Percentiles rank a stretch among this genome's conserved stretches.
Conservation (phyloP, 1,140 invertebrate genomes). For the Drosophila fuyamai region DNA sequence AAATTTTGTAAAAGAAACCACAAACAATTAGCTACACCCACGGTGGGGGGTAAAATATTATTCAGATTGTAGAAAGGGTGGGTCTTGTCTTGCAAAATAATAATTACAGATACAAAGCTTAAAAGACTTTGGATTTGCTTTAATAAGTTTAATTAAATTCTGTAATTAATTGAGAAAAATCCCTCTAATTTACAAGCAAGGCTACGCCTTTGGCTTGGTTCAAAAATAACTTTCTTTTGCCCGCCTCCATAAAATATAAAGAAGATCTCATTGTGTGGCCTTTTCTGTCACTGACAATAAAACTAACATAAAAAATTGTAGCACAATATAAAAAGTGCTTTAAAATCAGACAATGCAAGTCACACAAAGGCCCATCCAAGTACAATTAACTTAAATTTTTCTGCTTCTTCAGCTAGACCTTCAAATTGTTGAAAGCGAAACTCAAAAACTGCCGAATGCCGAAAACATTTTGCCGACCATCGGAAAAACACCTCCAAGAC, state of each 20-base stretch:
- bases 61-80: background rate
- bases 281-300: slow-evolving; percentile 55
- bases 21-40: slow-evolving; percentile 49
- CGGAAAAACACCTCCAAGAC: slow-evolving; percentile 33
- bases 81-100: background rate
- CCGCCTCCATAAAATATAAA: slow-evolving; percentile 37
- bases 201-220: slow-evolving; percentile 26
- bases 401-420: slow-evolving; percentile 55
- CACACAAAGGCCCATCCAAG: slow-evolving; percentile 42
- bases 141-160: background rate
- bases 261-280: slow-evolving; percentile 58
- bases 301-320: slow-evolving; percentile 50
- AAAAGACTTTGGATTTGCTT: background rate
- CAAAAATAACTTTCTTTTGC: slow-evolving; percentile 64
- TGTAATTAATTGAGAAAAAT: background rate
- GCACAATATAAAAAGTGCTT: slow-evolving; percentile 44
- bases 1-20: slow-evolving; percentile 34
- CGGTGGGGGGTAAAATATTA: background rate
- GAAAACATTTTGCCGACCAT: slow-evolving; percentile 54
- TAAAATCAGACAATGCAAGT: slow-evolving; percentile 42
- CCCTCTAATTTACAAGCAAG: slow-evolving; percentile 8
- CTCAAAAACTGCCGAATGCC: slow-evolving; percentile 25
- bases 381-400: slow-evolving; percentile 48
- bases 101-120: background rate
- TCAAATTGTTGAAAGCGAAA: slow-evolving; percentile 69